Percentiles rank a stretch among this genome's conserved stretches.
Evolutionary conservation across 2,113 vertebrate genomes (phyloP).

Genomic region (Vicugna pacos): DNA sequence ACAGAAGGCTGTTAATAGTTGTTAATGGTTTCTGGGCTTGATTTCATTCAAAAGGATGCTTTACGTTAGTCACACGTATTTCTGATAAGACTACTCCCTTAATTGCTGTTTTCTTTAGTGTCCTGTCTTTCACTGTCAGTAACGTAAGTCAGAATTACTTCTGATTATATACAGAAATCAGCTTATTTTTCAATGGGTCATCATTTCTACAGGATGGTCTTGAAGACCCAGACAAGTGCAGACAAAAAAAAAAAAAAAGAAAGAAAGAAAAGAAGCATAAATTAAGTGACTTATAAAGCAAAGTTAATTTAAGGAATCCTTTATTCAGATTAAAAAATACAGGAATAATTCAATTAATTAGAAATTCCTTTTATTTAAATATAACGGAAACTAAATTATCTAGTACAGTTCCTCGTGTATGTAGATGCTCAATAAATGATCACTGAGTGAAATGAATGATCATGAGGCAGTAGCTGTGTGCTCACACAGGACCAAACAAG

Average conservation of each 20-base stretch:
- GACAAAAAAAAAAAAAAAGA: too few relatives aligned
- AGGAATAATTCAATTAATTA: neutral
- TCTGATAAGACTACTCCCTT: neutral
- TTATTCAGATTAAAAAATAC: neutral
- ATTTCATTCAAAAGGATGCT: neutral
- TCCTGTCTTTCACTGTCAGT: neutral
- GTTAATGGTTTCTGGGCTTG: neutral
- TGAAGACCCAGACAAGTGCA: neutral
- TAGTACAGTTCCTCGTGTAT: neutral
- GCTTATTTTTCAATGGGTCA: neutral
- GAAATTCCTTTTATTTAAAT: neutral
- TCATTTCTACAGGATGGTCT: conserved; percentile 32
- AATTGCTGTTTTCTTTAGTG: conserved; percentile 36
- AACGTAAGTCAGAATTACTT: conserved; percentile 29
- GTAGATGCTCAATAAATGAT: neutral
- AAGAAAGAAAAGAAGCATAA: neutral
- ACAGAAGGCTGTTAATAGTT: neutral
- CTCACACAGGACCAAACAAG: neutral
- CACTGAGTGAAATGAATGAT: neutral
- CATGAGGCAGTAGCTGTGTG: neutral
- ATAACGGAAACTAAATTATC: neutral
- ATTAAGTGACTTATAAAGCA: neutral
- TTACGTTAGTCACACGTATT: neutral
- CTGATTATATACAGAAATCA: neutral
- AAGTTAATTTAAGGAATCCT: neutral